Evolutionary conservation across 2,797 vertebrate species (phyloP), one percentile per base, ranked within the genome.

Genomic region (Acrocephalus scirpaceus): DNA sequence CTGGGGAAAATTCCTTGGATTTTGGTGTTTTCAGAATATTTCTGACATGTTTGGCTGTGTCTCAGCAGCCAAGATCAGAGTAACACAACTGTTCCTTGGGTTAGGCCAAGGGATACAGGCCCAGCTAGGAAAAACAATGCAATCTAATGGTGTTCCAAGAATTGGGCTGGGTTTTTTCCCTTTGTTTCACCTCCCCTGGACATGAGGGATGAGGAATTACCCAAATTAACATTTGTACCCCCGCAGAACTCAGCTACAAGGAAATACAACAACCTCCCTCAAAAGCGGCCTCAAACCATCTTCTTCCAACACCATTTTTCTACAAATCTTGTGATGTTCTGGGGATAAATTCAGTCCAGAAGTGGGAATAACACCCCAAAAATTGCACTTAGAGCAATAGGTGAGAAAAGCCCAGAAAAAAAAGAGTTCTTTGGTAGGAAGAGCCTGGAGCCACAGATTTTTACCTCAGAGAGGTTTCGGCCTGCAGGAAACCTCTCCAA

Each of bases 71-170:
- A 50, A 57, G 26, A 20, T 88, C 10, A 4, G 47, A 32, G 32
- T 8, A 34, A 47, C 0, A 0, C 1, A 1, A 16, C 8, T 5
- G 0, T 27, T 64, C 62, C n/a, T 38, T 44, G 45, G 16, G 27
- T 7, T n/a, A 47, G 85, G 79, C 38, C 22, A 23, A 16, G 1
- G 12, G 60, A 25, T 32, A 5, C 5, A 30, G 29, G 38, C 75
- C 44, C 11, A 25, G 10, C 48, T 14, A n/a, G 34, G 77, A 36
- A 73, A 81, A 56, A 22, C 38, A 54, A 21, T 4, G 19, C 2
- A 27, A 21, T 8, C 3, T 7, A 25, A 29, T 2, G 7, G 5
- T 16, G 30, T 60, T 51, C 42, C 61, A 47, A 2, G 34, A 57
- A 7, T 0, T 57, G 40, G 6, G 23, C 3, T 18, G 50, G 9